Evolutionary conservation across 2,797 vertebrate genomes (phyloP).

Genomic region (Coranthus polyacanthus): DNA sequence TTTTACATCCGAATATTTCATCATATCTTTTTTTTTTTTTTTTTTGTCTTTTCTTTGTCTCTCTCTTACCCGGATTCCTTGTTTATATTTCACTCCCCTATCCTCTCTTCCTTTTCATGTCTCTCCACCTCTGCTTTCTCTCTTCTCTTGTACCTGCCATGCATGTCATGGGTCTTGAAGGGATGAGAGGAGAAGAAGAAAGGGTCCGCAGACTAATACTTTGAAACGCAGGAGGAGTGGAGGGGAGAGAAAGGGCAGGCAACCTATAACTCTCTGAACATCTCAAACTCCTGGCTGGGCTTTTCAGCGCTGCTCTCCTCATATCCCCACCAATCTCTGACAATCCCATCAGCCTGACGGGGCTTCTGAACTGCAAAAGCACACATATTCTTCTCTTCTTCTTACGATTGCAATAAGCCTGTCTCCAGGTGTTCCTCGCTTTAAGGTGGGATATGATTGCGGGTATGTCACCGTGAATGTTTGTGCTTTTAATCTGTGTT

Average conservation of each 20-base stretch:
- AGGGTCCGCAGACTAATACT: constrained; percentile 49
- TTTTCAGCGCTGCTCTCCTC: constrained; percentile 82
- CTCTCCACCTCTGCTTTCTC: constrained; percentile 37
- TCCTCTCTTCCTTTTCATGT: constrained; percentile 11
- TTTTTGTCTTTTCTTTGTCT: neutral
- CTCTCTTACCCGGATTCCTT: constrained; percentile 19
- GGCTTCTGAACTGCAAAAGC: constrained; percentile 85
- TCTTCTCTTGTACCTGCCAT: constrained; percentile 57
- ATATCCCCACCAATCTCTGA: constrained; percentile 62
- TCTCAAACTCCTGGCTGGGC: constrained; percentile 82
- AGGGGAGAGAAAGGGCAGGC: constrained; percentile 49
- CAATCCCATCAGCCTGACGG: constrained; percentile 77
- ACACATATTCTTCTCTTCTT: constrained; percentile 67
- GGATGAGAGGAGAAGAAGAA: constrained; percentile 66
- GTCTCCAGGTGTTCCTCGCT: no score
- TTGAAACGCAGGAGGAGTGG: constrained; percentile 50
- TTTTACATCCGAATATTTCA: constrained; percentile 9
- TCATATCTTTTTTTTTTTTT: neutral
- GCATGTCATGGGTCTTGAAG: constrained; percentile 53
- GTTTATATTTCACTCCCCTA: constrained; percentile 1
- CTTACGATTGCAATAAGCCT: constrained; percentile 16
- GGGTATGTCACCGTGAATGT: no score
- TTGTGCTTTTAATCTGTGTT: no score
- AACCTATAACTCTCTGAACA: constrained; percentile 67
- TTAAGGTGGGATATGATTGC: no score